Base-by-base conservation (phyloP, 2,797 vertebrate species). In the Lophius americanus region DNA sequence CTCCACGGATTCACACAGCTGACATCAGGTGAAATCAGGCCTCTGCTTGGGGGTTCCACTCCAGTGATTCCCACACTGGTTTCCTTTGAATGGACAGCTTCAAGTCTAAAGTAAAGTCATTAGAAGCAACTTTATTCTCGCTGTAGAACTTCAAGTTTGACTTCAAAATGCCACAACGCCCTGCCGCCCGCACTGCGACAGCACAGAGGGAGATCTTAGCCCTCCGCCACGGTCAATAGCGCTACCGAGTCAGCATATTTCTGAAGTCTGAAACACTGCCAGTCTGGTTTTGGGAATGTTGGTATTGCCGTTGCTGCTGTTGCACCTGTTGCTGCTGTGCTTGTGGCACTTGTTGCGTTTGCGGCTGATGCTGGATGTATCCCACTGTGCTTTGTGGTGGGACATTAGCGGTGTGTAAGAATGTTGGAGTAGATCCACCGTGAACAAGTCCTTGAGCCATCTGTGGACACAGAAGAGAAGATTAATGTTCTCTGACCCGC, bases 231-330 rank as follows among this genome's bases (percentile, higher is more conserved):
- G 11, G 64, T 79, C 13, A 47, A 8, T 39, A 53, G 7, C 6
- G 81, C 81, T 81, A 88, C 93, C 93, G 95, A 35, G 94, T 95
- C 76, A 96, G 90, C 92, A 96, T 92, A 83, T 95, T 96, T 0
- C 93, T 81, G 71, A 95, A 91, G 91, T 95, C 95, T 0, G 94
- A 92, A 72, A 95, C 88, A 60, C 86, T 92, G 86, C 91, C 90
- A 51, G 92, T 61, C 74, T 94, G 93, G 82, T 89, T 89, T 77
- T 95, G 94, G 0, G 80, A 51, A 77, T 91, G 94, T 85, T 89
- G 95, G 83, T 89, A 94, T 79, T 95, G 95, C 75, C 92, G 92
- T 71, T 94, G 95, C 0, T 93, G 86, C 53, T 92, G 85, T 3
- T 91, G 82, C 2, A 78, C 92, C 0, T 91, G 84, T 39, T 92